phyloP scores from a whole-genome alignment of 2,888 invertebrate genomes.

The Ochropleura plecta region DNA sequence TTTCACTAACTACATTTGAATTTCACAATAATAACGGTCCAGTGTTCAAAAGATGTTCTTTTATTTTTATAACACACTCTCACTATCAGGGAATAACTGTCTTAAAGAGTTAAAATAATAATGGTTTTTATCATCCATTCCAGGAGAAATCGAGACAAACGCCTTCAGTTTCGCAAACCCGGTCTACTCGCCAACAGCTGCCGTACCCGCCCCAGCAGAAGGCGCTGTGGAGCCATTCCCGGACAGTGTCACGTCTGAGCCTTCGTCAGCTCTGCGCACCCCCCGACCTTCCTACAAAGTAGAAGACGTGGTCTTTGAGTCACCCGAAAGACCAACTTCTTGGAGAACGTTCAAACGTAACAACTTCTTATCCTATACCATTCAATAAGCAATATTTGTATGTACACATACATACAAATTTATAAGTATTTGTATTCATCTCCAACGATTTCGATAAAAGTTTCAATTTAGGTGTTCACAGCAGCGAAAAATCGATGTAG shows the following conservation, averaged over 20 bases:
- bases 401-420: too few species aligned
- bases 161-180: constrained; percentile 96
- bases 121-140: constrained; percentile 29
- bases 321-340: constrained; percentile 88
- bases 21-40: too few species aligned
- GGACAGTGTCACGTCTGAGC: constrained; percentile 66
- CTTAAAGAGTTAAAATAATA: background rate
- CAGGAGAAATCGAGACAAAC: constrained; percentile 88
- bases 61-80: too few species aligned
- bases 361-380: constrained; percentile 7
- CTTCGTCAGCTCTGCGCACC: constrained; percentile 79
- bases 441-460: too few species aligned
- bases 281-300: constrained; percentile 93
- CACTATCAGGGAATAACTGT: background rate
- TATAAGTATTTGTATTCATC: too few species aligned
- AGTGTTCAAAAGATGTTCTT: background rate
- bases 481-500: too few species aligned
- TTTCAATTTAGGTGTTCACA: too few species aligned
- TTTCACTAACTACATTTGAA: background rate
- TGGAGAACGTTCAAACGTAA: constrained; percentile 87
- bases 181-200: constrained; percentile 93
- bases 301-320: constrained; percentile 93
- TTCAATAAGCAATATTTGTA: too few species aligned
- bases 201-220: constrained; percentile 70
- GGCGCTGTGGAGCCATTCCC: constrained; percentile 62